A percentile compares a stretch with the other conserved stretches of the same genome.
Evolutionary conservation across 2,888 invertebrate species (phyloP).

Genomic region (Acanthosepion esculentum): DNA sequence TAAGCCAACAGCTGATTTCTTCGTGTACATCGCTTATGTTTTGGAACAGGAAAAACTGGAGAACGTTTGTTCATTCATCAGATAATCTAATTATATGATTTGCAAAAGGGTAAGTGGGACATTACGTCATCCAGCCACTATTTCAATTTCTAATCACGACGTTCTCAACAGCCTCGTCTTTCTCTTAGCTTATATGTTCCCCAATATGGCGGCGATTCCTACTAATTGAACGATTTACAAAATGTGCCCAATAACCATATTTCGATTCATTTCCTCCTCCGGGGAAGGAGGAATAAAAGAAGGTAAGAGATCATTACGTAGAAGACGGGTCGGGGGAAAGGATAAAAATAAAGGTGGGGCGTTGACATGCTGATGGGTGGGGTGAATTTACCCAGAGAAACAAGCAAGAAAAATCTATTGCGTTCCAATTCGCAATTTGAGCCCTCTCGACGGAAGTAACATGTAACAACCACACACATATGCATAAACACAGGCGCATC

Average conservation of each 20-base stretch:
- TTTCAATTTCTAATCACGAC: background rate
- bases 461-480: no score
- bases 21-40: background rate
- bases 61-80: background rate
- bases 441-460: no score
- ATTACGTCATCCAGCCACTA: background rate
- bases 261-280: background rate
- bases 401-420: no score
- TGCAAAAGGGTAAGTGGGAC: background rate
- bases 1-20: background rate
- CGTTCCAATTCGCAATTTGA: no score
- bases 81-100: background rate
- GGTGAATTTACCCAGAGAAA: no score
- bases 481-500: no score
- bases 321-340: no score
- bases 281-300: background rate
- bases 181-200: background rate
- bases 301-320: no score
- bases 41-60: background rate
- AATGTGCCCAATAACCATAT: background rate
- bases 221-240: conserved; percentile 4
- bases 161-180: background rate
- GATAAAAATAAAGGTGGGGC: no score
- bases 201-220: background rate
- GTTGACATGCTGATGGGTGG: no score